Evolutionary conservation across 2,888 invertebrate genomes (phyloP).

Genomic region (Dicranocentrus wangi): DNA sequence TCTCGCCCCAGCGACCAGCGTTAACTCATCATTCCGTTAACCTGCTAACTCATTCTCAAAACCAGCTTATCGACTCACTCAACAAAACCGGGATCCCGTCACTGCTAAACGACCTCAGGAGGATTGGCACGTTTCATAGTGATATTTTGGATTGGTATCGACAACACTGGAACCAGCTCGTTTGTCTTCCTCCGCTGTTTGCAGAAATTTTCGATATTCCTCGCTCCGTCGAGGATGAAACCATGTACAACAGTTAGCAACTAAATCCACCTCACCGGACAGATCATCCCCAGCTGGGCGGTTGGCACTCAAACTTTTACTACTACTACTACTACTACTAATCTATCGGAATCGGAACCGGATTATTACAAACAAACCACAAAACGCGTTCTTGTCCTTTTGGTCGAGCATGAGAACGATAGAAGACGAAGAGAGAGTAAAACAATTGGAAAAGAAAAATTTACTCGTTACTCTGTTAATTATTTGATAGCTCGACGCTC

Average conservation of each 20-base stretch:
- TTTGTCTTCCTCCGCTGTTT: conserved; percentile 90
- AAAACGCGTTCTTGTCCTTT: too few species aligned
- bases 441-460: background rate
- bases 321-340: too few species aligned
- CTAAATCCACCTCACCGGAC: background rate
- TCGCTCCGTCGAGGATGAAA: conserved; percentile 83
- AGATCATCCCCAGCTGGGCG: background rate
- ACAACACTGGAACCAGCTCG: conserved; percentile 87
- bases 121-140: conserved; percentile 87
- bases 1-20: conserved; percentile 86
- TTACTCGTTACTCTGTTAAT: background rate
- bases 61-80: conserved; percentile 89
- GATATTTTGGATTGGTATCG: conserved; percentile 93
- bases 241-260: conserved; percentile 72
- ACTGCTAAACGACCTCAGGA: conserved; percentile 85
- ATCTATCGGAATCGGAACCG: too few species aligned
- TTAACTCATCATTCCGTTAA: conserved; percentile 87
- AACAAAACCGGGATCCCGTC: conserved; percentile 76
- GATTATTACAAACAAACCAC: too few species aligned
- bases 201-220: conserved; percentile 98
- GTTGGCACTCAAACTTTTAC: too few species aligned
- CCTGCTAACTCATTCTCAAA: conserved; percentile 81
- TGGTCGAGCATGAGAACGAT: too few species aligned
- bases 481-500: background rate
- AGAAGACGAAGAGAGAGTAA: background rate